A percentile compares a stretch with the other conserved stretches of the same genome.
Conservation (phyloP, 53 echinoderm and acorn worm species). For the Zoroaster sp. region DNA sequence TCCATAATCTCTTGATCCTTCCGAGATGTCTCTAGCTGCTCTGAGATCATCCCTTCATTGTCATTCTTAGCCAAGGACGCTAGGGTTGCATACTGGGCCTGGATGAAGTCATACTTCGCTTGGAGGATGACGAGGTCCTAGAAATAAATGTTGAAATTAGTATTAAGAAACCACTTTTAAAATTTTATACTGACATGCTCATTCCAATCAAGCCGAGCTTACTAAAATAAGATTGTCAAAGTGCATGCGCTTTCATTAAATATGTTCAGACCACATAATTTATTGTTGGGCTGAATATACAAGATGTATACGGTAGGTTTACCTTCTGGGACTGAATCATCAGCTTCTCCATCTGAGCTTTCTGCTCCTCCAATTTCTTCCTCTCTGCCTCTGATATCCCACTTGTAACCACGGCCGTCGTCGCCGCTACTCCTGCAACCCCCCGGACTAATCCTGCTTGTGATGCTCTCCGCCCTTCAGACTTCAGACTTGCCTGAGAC, state of each 20-base stretch:
- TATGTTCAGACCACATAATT: too few relatives aligned
- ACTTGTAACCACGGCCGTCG: slow-evolving; percentile 3
- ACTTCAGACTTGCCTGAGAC: slow-evolving; percentile 14
- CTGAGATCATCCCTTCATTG: slow-evolving; percentile 68
- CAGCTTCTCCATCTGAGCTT: slow-evolving; percentile 74
- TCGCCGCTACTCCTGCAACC: not conserved
- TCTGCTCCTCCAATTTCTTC: slow-evolving; percentile 57
- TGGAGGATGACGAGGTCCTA: slow-evolving; percentile 77
- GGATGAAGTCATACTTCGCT: slow-evolving; percentile 76
- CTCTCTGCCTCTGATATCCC: slow-evolving; percentile 69
- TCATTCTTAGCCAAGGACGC: slow-evolving; percentile 69
- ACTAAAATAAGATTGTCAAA: too few relatives aligned
- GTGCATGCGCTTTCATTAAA: too few relatives aligned
- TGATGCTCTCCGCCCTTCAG: slow-evolving; percentile 10
- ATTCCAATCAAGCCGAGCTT: too few relatives aligned
- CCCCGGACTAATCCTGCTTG: not conserved
- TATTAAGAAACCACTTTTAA: too few relatives aligned
- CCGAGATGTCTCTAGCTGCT: slow-evolving; percentile 71
- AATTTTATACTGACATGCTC: too few relatives aligned
- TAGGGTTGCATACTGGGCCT: slow-evolving; percentile 72
- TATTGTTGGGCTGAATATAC: too few relatives aligned
- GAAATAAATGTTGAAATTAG: not conserved
- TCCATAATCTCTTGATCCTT: slow-evolving; percentile 78
- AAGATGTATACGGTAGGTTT: too few relatives aligned
- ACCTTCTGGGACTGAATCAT: slow-evolving; percentile 87